A percentile compares a stretch with the other conserved stretches of the same genome.
Conservation (phyloP, 2,113 vertebrate genomes). For the Gymnocephalus cernua region DNA sequence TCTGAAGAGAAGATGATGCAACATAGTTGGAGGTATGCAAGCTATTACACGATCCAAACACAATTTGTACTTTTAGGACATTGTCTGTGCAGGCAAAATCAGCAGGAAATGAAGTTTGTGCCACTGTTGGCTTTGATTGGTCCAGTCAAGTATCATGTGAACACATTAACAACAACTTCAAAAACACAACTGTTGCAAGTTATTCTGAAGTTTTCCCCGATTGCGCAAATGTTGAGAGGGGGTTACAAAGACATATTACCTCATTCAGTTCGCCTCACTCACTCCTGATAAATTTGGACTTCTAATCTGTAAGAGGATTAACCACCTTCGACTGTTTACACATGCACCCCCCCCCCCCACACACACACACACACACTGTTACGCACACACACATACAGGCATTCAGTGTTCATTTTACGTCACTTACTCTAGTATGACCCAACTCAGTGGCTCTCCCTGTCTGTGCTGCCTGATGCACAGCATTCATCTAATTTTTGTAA, state of each 20-base stretch:
- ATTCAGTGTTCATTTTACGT: constrained; percentile 36
- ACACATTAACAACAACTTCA: background rate
- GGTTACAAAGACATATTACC: constrained; percentile 60
- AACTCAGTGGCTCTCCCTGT: constrained; percentile 25
- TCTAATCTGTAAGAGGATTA: constrained; percentile 84
- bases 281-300: constrained; percentile 77
- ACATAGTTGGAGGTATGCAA: background rate
- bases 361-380: constrained; percentile 37
- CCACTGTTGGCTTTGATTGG: constrained; percentile 17
- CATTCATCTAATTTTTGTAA: background rate
- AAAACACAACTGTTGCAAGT: background rate
- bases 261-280: constrained; percentile 64
- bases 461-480: constrained; percentile 4
- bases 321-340: constrained; percentile 68
- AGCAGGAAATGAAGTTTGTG: background rate
- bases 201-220: background rate
- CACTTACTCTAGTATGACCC: constrained; percentile 38
- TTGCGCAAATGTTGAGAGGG: constrained; percentile 19
- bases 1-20: constrained; percentile 25
- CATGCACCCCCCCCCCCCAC: constrained; percentile 40
- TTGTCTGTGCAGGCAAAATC: background rate
- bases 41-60: constrained; percentile 22
- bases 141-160: background rate
- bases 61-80: constrained; percentile 3
- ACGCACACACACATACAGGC: constrained; percentile 38